Evolutionary conservation across 2,113 vertebrate genomes (phyloP).

Genomic region (Gambusia holbrooki): DNA sequence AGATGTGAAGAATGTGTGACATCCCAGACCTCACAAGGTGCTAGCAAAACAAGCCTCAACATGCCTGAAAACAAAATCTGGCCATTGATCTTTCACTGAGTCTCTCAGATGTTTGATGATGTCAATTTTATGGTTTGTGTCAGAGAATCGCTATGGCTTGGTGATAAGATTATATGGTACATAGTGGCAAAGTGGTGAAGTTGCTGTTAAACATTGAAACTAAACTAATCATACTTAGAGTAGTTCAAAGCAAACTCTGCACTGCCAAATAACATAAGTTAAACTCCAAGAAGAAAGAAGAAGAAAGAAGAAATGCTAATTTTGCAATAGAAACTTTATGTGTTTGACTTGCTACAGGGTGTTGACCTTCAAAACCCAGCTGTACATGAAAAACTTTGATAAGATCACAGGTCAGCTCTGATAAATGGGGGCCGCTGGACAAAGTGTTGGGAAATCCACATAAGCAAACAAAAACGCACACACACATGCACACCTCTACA

Average conservation of each 20-base stretch:
- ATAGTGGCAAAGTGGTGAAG: too few relatives aligned
- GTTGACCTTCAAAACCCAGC: constrained; percentile 2
- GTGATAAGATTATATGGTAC: too few relatives aligned
- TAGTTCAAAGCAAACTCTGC: constrained; percentile 33
- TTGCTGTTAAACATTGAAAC: too few relatives aligned
- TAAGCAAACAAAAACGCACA: constrained; percentile 3
- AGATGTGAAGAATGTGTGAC: not conserved
- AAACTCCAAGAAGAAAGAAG: not conserved
- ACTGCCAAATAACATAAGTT: constrained; percentile 4
- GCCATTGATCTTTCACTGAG: constrained; percentile 12
- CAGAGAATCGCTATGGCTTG: too few relatives aligned
- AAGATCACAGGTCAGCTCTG: constrained; percentile 36
- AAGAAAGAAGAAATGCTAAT: constrained; percentile 10
- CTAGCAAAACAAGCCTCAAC: constrained; percentile 1
- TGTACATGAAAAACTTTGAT: constrained; percentile 16
- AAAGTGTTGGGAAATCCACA: constrained; percentile 6
- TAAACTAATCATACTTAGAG: constrained; percentile 25
- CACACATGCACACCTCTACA: not conserved
- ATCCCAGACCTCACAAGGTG: not conserved
- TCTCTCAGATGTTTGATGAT: constrained; percentile 4
- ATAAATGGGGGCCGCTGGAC: not conserved
- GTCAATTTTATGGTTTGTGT: constrained; percentile 43
- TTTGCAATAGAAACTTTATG: constrained; percentile 18
- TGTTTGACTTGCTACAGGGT: constrained; percentile 19
- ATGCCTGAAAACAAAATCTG: not conserved